phyloP scores from a whole-genome alignment of 2,888 invertebrate genomes.

The Stenolophus ochropezus region DNA sequence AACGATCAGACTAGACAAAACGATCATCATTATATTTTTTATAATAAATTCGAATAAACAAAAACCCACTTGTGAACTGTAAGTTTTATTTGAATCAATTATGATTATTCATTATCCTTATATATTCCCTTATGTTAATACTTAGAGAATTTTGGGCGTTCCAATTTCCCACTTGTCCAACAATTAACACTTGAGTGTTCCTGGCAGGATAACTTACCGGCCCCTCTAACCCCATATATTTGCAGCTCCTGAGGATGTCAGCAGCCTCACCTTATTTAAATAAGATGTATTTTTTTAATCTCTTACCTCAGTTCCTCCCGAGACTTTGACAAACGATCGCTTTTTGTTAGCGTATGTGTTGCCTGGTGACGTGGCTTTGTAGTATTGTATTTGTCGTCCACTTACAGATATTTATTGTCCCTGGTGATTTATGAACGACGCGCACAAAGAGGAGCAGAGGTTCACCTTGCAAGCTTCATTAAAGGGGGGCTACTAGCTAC shows the following conservation, averaged over 20 bases:
- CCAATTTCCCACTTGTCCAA: too few species aligned
- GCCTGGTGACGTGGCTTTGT: slow-evolving; percentile 63
- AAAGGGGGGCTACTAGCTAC: neutral
- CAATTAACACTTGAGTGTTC: too few species aligned
- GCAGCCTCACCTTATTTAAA: slow-evolving; percentile 64
- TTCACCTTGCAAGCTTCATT: slow-evolving; percentile 19
- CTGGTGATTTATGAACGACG: slow-evolving; percentile 68
- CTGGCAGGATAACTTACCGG: slow-evolving; percentile 52
- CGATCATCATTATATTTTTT: too few species aligned
- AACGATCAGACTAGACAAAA: too few species aligned
- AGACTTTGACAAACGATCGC: slow-evolving; percentile 67
- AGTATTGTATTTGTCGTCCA: slow-evolving; percentile 70
- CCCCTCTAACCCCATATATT: slow-evolving; percentile 38
- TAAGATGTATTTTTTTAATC: slow-evolving; percentile 68
- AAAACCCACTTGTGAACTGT: too few species aligned
- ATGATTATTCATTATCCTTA: too few species aligned
- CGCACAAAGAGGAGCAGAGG: slow-evolving; percentile 36
- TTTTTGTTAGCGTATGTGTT: slow-evolving; percentile 63
- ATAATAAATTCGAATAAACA: too few species aligned
- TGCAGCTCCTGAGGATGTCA: neutral
- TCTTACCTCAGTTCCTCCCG: slow-evolving; percentile 63
- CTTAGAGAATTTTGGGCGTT: too few species aligned
- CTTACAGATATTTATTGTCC: slow-evolving; percentile 69
- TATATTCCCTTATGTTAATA: too few species aligned
- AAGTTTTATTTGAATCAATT: too few species aligned